Evolutionary conservation across 2,888 invertebrate genomes (phyloP), one percentile per base, ranked within the genome.

Genomic region (Sinelater perroti): DNA sequence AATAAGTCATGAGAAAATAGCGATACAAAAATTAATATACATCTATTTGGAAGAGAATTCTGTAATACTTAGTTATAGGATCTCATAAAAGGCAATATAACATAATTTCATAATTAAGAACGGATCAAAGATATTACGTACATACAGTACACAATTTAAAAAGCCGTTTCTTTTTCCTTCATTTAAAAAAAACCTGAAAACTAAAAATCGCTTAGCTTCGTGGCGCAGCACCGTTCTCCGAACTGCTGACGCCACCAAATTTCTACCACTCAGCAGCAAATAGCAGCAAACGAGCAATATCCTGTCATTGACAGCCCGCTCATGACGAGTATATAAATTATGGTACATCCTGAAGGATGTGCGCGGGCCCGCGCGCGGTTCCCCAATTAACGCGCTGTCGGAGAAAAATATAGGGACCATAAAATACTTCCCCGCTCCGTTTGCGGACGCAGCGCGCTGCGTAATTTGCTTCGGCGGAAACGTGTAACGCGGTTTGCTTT

Each of bases 261-360:
- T 40, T 40, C 14, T 16, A 40, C 24, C 40, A 21, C 11, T 40
- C 40, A 40, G 40, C 40, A 10, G 40, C 24, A 40, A 40, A 40
- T 24, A 40, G 10, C 40, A 40, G 40, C 14, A 21, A 40, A 40
- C 40, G 24, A 40, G n/a, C 21, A 40, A 40, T 40, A 10, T 24
- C 14, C 40, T 40, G 40, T 7, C 20, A 24, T 40, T 24, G 21
- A 40, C 24, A 24, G 24, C 24, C 5, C 11, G 24, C 24, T 13
- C 40, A 24, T 14, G 40, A 40, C 10, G 11, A 38, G 20, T 38
- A 24, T 40, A 40, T 40, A 24, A 40, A 40, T 40, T 40, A 40
- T 40, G 13, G n/a, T 3, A 18, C 18, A n/a, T 17, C n/a, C 10
- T 18, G 36, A 35, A 14, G n/a, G 18, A 36, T 33, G 2, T 17